Conservation (phyloP, 2,888 invertebrate genomes). For the Cataglyphis altisquamis region DNA sequence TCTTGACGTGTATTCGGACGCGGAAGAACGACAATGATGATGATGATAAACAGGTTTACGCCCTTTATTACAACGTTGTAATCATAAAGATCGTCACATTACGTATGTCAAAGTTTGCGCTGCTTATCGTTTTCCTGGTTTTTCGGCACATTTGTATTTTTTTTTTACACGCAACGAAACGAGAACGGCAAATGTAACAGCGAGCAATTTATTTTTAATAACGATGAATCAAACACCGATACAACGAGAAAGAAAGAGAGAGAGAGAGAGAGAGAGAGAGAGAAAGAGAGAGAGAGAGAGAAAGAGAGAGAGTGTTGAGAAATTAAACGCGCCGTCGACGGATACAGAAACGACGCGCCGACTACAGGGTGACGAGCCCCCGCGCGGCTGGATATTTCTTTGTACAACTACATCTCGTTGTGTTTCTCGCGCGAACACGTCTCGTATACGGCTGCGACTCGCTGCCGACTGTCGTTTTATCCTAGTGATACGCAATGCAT, state of each 20-base stretch:
- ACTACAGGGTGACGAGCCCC: constrained; percentile 25
- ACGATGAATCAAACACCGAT: constrained; percentile 45
- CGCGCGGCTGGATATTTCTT: constrained; percentile 4
- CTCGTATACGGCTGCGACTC: constrained; percentile 58
- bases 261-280: background rate
- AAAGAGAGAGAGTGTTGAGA: background rate
- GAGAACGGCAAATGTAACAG: background rate
- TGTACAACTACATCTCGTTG: constrained; percentile 65
- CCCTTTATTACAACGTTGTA: background rate
- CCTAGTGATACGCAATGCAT: constrained; percentile 49
- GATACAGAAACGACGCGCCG: background rate
- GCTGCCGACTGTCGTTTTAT: constrained; percentile 64
- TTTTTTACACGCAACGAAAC: background rate
- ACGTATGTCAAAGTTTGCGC: background rate
- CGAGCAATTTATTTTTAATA: background rate
- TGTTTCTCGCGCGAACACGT: constrained; percentile 30
- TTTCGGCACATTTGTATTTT: background rate
- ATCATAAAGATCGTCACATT: background rate
- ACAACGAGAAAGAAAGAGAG: constrained; percentile 11
- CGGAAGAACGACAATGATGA: background rate
- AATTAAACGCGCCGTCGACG: constrained; percentile 33
- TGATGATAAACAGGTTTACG: background rate
- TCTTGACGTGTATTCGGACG: background rate
- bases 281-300: background rate
- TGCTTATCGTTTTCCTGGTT: background rate